Evolutionary conservation across 2,797 vertebrate genomes (phyloP).

Genomic region (Sparidentex hasta): DNA sequence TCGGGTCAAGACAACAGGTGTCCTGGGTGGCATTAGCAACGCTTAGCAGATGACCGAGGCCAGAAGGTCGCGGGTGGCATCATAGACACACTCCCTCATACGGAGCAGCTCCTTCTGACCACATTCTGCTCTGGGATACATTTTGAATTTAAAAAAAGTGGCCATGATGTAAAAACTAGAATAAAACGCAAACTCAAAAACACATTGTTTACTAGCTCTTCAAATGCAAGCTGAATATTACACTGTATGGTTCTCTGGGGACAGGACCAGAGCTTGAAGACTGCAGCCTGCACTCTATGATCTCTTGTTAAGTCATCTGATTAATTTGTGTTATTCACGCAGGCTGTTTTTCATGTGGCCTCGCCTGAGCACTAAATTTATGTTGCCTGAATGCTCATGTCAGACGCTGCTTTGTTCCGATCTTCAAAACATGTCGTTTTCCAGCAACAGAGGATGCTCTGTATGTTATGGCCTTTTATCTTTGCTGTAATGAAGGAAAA

Average conservation of each 20-base stretch:
- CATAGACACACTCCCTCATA: slow-evolving; percentile 24
- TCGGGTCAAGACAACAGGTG: slow-evolving; percentile 67
- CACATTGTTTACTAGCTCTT: background rate
- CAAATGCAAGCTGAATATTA: background rate
- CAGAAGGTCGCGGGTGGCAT: slow-evolving; percentile 61
- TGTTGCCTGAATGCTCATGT: background rate
- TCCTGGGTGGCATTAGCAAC: slow-evolving; percentile 71
- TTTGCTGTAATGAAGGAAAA: background rate
- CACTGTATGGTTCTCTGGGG: background rate
- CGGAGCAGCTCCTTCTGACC: slow-evolving; percentile 6
- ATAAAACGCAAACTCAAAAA: background rate
- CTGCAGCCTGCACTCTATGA: background rate
- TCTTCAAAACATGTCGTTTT: slow-evolving; percentile 1
- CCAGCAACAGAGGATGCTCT: background rate
- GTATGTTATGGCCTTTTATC: slow-evolving; percentile 21
- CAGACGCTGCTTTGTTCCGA: background rate
- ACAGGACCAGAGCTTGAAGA: background rate
- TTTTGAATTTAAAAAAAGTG: background rate
- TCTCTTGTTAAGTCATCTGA: background rate
- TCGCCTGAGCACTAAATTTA: background rate
- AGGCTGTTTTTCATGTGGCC: slow-evolving; percentile 1
- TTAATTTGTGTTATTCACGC: background rate
- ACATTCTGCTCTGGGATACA: background rate
- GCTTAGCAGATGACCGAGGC: slow-evolving; percentile 70
- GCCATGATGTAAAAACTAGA: background rate